Percentiles rank a stretch among this genome's conserved stretches.
Conservation (phyloP, 2,888 invertebrate species). For the Resseliella maxima region DNA sequence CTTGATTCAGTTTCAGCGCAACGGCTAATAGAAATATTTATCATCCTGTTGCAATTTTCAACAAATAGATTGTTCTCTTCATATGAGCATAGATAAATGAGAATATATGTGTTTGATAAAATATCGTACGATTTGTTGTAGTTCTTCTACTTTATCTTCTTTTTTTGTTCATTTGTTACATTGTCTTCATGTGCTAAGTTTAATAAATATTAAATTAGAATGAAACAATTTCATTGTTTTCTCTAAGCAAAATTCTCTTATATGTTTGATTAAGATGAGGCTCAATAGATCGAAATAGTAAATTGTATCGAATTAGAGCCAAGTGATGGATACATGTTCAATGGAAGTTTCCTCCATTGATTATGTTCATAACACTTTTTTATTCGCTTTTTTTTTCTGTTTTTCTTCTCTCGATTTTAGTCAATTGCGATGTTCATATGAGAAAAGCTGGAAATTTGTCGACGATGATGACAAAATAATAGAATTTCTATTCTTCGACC, state of each 20-base stretch:
- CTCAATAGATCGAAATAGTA: not conserved
- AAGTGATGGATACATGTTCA: too few relatives aligned
- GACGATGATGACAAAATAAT: not conserved
- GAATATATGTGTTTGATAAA: not conserved
- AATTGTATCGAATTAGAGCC: not conserved
- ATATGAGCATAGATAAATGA: not conserved
- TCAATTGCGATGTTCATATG: too few relatives aligned
- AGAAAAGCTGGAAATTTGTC: not conserved
- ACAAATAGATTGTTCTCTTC: not conserved
- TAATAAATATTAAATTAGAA: slow-evolving; percentile 32
- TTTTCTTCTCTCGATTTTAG: too few relatives aligned
- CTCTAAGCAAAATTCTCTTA: too few relatives aligned
- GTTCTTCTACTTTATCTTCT: not conserved
- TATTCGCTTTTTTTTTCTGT: too few relatives aligned
- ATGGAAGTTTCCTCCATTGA: too few relatives aligned
- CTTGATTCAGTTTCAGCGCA: too few relatives aligned
- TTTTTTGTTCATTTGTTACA: not conserved
- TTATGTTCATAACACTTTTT: too few relatives aligned
- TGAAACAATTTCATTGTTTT: not conserved
- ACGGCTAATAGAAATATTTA: slow-evolving; percentile 25
- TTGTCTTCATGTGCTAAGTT: not conserved
- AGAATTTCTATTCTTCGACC: not conserved
- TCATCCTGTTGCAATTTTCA: not conserved
- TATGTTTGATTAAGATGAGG: not conserved
- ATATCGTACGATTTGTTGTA: not conserved